Base-by-base conservation (phyloP, 2,113 vertebrate genomes). In the Polyodon spathula region DNA sequence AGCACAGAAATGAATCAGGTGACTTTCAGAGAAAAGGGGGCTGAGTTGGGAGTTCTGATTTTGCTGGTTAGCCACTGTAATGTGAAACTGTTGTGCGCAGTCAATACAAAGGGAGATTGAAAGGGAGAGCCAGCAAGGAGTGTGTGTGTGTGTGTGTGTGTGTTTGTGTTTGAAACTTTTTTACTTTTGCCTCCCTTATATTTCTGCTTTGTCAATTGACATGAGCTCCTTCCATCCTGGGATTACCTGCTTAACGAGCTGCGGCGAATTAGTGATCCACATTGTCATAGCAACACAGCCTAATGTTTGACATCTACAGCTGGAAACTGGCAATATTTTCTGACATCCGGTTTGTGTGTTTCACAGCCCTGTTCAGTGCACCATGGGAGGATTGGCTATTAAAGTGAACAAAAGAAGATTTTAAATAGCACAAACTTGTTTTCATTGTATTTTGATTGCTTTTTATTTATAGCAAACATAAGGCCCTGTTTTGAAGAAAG, bases 251-350 rank as follows among this genome's bases (percentile, higher is more conserved):
- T 37, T 0, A 39, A 63, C 40, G 65, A 52, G 66, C 63, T 89
- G 83, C 73, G 86, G 80, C 64, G 16, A 68, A 78, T 90, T 84
- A 87, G 69, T 71, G 61, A 52, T 66, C 55, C 60, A 53, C 27
- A 81, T 89, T 51, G 56, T 82, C 73, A 70, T 71, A 83, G 84
- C 71, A 78, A 86, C 77, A 6, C 59, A 37, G 42, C 10, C 14
- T 63, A 57, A 67, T 74, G 70, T 79, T 80, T 79, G 71, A 76
- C 78, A 75, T 68, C 50, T 75, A 74, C 71, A 65, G 72, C 75
- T 79, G 71, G 70, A 59, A 68, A 72, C 69, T 63, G 15, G 50
- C 67, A 71, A 67, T 70, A 73, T 54, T n/a, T 71, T 68, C 70
- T 61, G 69, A 73, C 75, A 76, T 84, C 78, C 85, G 78, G 66